Conservation (phyloP, 2,888 invertebrate genomes). For the Callosobruchus maculatus region DNA sequence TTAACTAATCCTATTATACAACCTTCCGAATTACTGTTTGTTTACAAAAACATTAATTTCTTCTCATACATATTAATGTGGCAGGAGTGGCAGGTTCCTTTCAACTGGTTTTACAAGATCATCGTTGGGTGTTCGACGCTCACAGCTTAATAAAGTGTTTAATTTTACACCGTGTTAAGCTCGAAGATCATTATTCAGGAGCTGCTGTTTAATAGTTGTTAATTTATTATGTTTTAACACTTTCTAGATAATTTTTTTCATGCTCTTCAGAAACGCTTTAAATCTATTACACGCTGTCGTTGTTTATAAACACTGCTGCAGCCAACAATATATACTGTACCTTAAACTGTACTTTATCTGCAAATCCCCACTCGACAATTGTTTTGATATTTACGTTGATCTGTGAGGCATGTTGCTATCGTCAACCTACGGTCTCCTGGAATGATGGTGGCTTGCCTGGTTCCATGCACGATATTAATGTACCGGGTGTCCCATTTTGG, state of each 20-base stretch:
- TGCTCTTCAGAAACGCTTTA: too few relatives aligned
- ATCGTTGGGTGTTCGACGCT: background rate
- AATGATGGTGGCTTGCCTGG: too few relatives aligned
- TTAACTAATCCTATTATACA: background rate
- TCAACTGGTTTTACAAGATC: background rate
- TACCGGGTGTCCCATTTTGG: too few relatives aligned
- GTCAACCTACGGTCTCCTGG: too few relatives aligned
- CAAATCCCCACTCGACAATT: too few relatives aligned
- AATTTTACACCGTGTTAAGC: background rate
- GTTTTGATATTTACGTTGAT: too few relatives aligned
- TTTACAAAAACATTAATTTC: background rate
- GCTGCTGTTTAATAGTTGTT: background rate
- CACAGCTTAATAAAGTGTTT: background rate
- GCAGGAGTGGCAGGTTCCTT: background rate
- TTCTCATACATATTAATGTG: background rate
- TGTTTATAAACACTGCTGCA: too few relatives aligned
- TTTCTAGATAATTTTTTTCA: background rate
- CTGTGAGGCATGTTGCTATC: too few relatives aligned
- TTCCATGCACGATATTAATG: too few relatives aligned
- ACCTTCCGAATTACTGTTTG: background rate
- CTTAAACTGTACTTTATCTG: too few relatives aligned
- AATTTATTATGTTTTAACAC: background rate
- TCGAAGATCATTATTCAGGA: background rate
- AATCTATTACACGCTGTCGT: too few relatives aligned
- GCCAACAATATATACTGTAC: too few relatives aligned